Evolutionary conservation across 2,888 invertebrate genomes (phyloP).

Genomic region (Nemotelus pantherinus): DNA sequence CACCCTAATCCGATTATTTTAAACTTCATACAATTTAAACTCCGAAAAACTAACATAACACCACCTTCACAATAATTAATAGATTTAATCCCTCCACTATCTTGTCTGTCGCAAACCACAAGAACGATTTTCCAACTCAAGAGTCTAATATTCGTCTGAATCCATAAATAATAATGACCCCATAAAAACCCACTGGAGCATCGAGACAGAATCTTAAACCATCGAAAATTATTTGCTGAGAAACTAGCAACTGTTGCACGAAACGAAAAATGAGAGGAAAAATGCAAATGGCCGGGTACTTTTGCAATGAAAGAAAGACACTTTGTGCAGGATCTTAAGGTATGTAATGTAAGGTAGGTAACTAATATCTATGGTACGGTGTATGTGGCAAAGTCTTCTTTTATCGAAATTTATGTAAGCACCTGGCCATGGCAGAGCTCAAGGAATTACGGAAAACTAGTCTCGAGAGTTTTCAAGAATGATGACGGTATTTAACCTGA

Average conservation of each 20-base stretch:
- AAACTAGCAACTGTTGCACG: constrained; percentile 53
- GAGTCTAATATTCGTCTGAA: constrained; percentile 41
- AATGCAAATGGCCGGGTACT: constrained; percentile 27
- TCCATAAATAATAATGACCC: constrained; percentile 50
- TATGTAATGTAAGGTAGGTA: neutral
- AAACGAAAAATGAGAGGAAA: constrained; percentile 39
- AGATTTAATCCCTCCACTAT: neutral
- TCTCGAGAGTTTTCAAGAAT: no score
- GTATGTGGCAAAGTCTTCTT: neutral
- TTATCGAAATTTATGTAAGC: constrained; percentile 10
- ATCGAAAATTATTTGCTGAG: constrained; percentile 53
- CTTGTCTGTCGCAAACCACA: neutral
- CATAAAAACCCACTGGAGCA: constrained; percentile 43
- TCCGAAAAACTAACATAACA: neutral
- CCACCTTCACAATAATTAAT: constrained; percentile 8
- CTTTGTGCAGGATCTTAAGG: constrained; percentile 10
- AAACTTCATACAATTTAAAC: no score
- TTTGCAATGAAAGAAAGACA: constrained; percentile 1
- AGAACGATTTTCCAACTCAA: neutral
- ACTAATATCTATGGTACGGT: neutral
- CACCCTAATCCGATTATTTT: no score
- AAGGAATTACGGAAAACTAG: no score
- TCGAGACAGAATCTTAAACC: constrained; percentile 50
- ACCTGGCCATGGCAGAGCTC: no score
- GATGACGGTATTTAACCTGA: no score